phyloP scores from a whole-genome alignment of 2,113 vertebrate species.

The Cyanistes caeruleus region DNA sequence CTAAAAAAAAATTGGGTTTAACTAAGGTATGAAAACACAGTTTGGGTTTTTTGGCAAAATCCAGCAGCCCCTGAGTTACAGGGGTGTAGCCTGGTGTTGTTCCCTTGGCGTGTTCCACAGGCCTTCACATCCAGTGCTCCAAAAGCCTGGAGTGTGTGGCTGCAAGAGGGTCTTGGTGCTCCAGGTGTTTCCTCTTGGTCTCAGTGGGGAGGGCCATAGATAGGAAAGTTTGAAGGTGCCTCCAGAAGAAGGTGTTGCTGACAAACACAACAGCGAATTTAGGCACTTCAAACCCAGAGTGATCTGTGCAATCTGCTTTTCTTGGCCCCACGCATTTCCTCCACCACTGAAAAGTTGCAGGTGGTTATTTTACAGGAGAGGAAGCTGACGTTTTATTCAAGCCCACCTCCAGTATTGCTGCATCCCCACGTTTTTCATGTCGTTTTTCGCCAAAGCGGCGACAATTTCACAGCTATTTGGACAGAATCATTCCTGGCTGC shows the following conservation, averaged over 20 bases:
- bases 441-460: fast-evolving
- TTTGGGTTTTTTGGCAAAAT: background rate
- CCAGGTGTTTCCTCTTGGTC: background rate
- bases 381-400: background rate
- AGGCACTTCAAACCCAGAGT: background rate
- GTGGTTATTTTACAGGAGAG: background rate
- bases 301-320: fast-evolving
- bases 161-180: background rate
- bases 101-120: background rate
- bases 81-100: fast-evolving
- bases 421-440: fast-evolving
- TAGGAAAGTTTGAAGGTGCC: fast-evolving
- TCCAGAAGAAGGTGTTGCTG: background rate
- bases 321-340: background rate
- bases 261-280: fast-evolving
- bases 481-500: background rate
- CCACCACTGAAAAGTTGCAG: background rate
- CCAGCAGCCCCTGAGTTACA: background rate
- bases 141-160: fast-evolving
- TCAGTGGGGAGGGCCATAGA: fast-evolving
- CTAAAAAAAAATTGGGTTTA: background rate
- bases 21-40: background rate
- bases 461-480: fast-evolving
- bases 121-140: fast-evolving
- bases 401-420: no score